These are phyloP conservation scores for Buceros bicornis DNA, from an alignment of 2,797 vertebrate species.

Conservation along the genomic window DNA sequence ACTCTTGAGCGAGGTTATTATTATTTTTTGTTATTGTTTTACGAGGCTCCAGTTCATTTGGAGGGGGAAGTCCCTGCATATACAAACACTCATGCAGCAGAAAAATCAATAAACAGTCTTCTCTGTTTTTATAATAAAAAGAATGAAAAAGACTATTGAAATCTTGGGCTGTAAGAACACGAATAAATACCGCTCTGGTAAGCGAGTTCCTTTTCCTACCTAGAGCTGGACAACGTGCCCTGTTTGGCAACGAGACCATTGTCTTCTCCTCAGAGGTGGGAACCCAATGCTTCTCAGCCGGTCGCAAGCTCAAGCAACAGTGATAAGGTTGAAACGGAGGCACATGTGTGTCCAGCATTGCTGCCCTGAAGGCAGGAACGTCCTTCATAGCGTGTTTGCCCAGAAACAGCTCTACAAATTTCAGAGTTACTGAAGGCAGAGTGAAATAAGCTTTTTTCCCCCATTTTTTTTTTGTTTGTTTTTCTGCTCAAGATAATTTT, in stretches of 20 bases:
- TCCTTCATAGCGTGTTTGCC: neutral
- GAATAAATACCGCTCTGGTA: neutral
- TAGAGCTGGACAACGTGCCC: neutral
- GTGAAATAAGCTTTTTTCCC: neutral
- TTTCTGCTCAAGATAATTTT: neutral
- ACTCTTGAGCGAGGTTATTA: slow-evolving; percentile 1
- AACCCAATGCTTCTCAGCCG: neutral
- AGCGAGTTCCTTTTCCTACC: slow-evolving; percentile 47
- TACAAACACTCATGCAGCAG: slow-evolving; percentile 26
- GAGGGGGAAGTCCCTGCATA: neutral
- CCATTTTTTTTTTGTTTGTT: neutral
- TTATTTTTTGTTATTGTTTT: slow-evolving; percentile 27
- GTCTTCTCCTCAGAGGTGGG: neutral
- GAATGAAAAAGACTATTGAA: neutral
- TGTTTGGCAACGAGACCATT: neutral
- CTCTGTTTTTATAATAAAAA: slow-evolving; percentile 19
- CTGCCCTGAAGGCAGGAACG: neutral
- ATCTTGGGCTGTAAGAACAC: neutral
- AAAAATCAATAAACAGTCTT: slow-evolving; percentile 39
- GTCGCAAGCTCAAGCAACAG: neutral
- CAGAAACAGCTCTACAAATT: neutral
- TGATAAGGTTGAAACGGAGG: neutral
- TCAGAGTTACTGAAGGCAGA: neutral
- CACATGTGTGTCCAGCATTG: neutral
- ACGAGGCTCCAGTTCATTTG: slow-evolving; percentile 29